Conservation (phyloP, 1,140 invertebrate genomes). For the Lasioglossum baleicum region DNA sequence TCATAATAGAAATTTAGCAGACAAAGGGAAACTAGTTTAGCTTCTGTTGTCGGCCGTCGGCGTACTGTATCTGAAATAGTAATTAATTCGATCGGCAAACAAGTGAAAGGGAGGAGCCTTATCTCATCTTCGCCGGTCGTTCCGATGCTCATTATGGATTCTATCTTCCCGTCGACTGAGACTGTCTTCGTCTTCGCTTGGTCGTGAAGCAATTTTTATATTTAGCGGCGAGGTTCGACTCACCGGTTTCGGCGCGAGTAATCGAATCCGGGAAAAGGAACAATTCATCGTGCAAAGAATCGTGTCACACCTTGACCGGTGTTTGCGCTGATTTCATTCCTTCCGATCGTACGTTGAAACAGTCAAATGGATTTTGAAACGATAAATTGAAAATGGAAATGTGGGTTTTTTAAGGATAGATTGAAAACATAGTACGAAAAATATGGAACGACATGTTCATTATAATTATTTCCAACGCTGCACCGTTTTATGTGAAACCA, state of each 20-base stretch:
- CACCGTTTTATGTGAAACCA: too few relatives aligned
- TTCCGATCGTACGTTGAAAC: too few relatives aligned
- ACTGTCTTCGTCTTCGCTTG: background rate
- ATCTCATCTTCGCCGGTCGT: conserved; percentile 19
- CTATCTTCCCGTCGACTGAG: conserved; percentile 33
- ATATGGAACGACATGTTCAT: too few relatives aligned
- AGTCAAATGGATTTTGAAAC: too few relatives aligned
- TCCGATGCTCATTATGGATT: conserved; percentile 6
- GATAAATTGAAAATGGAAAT: too few relatives aligned
- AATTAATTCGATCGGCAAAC: conserved; percentile 40
- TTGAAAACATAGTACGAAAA: too few relatives aligned
- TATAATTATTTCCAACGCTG: too few relatives aligned
- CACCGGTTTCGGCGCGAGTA: conserved; percentile 19
- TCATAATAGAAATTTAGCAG: conserved; percentile 33
- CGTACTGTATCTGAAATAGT: conserved; percentile 17
- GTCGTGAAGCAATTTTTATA: conserved; percentile 62
- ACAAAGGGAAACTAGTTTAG: conserved; percentile 49
- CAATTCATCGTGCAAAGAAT: conserved; percentile 41
- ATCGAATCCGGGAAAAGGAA: conserved; percentile 46
- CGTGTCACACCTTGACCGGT: conserved; percentile 28
- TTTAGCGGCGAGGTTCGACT: conserved; percentile 47
- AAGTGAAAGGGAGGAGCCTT: conserved; percentile 2
- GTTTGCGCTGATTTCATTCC: conserved; percentile 2
- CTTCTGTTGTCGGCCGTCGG: background rate
- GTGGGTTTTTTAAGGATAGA: too few relatives aligned